Base-by-base conservation (phyloP, 2,888 invertebrate genomes). In the Merodon equestris region DNA sequence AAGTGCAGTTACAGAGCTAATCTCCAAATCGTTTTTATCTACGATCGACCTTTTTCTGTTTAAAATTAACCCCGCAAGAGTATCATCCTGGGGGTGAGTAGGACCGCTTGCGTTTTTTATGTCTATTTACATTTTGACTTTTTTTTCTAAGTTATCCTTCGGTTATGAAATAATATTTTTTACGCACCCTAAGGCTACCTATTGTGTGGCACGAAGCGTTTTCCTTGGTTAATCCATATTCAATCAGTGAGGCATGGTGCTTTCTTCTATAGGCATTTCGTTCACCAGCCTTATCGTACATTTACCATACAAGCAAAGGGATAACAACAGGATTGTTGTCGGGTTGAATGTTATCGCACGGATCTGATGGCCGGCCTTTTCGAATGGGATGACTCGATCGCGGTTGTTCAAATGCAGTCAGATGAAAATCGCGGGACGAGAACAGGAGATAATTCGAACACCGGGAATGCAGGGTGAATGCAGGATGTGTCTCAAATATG, bases 401-500 rank as follows among this genome's bases (percentile, higher is more conserved):
- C 73, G 77, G 67, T 66, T 76, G 66, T 71, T 71, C 56, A 72
- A 71, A 57, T 50, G 66, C 76, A 76, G 66, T 76, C 76, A 76
- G 54, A 76, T 76, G 71, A 72, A 76, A 76, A 72, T 66, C 76
- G 66, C 71, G 40, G 44, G 60, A 17, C 19, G 10, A 3, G 9
- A n/a, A 40, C 56, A 57, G 54, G 2, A 66, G 45, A 58, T 71
- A 64, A 54, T 68, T 54, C 10, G 9, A 60, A 34, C 7, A 9
- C 9, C 38, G 50, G 38, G 48, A 13, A 18, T 34, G 40, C 27
- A 5, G 40, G 40, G n/a, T 7, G n/a, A 40, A 9, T 3, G n/a
- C 3, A 61, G 67, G 57, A 40, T 74, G 74, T 68, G 68, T 57
- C 57, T 51, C 18, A 45, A 57, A 75, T 56, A 48, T 73, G 72